Evolutionary conservation across 2,797 vertebrate genomes (phyloP), one percentile per base, ranked within the genome.

Genomic region (Crax fasciolata): DNA sequence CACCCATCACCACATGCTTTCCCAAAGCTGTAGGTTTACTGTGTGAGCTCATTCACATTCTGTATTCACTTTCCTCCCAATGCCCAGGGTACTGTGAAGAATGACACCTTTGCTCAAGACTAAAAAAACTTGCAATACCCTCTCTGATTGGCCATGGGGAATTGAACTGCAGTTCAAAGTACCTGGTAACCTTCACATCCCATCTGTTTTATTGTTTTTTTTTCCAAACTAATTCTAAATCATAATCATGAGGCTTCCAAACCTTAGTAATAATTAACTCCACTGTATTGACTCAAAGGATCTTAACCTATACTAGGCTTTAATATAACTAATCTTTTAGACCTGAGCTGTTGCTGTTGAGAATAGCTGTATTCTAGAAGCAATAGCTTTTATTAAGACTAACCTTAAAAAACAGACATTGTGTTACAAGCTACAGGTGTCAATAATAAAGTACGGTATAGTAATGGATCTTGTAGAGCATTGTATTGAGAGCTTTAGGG

Each of bases 151-250:
- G 94, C 94, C 94, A 89, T 95, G 89, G 96, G 95, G 96, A 96
- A 88, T 96, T 96, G 96, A 96, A 96, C 89, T 13, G 82, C 94
- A 96, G 87, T 97, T 96, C 96, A 96, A 76, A 97, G 94, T 96
- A 84, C 93, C 96, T 96, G 96, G 96, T 97, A 97, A 97, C 96
- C 96, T 95, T 96, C 94, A 94, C 94, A 79, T 96, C 89, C 94
- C 89, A 71, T 96, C 94, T 95, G 80, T 96, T 96, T 86, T 97
- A 88, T 82, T 90, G 70, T 90, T 93, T 85, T 94, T 96, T 94
- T 43, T 43, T 30, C 39, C 80, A 78, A 58, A 94, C 94, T 97
- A 96, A 96, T 95, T 94, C 91, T 95, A 72, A 92, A 76, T 81
- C 39, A 23, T 96, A 96, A 90, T 94, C 52, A 7, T 43, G 71